Percentiles rank a stretch among this genome's conserved stretches.
These are phyloP conservation scores for Thamnaconus septentrionalis DNA, from an alignment of 2,113 vertebrate species.

Conservation along the genomic window DNA sequence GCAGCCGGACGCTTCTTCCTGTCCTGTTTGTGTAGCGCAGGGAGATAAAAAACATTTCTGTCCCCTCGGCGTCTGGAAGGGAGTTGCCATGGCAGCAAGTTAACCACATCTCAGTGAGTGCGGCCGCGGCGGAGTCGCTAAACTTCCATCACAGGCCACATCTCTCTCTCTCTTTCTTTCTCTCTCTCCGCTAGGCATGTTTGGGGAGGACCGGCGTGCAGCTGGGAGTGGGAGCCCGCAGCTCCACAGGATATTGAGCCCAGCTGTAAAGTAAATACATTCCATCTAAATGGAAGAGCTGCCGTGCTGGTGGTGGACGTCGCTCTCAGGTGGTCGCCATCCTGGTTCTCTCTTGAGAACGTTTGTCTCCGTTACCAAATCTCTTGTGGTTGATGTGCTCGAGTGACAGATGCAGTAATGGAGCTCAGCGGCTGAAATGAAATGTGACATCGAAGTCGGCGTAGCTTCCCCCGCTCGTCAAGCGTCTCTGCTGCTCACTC, in stretches of 20 bases:
- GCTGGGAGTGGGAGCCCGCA: conserved; percentile 29
- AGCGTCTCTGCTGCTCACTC: neutral
- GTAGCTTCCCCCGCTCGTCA: neutral
- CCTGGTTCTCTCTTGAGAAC: neutral
- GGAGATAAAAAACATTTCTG: conserved; percentile 86
- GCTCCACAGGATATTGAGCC: conserved; percentile 63
- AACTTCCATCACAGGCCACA: conserved; percentile 73
- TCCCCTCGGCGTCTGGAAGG: conserved; percentile 78
- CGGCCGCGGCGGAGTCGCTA: conserved; percentile 78
- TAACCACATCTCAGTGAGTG: conserved; percentile 85
- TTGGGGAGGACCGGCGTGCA: conserved; percentile 24
- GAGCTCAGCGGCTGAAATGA: conserved; percentile 11
- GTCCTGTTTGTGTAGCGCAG: conserved; percentile 84
- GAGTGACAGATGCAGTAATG: conserved; percentile 3
- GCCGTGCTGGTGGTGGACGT: conserved; percentile 8
- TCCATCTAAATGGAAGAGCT: conserved; percentile 26
- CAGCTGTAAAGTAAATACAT: conserved; percentile 60
- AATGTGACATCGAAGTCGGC: conserved; percentile 15
- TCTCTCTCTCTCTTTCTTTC: conserved; percentile 71
- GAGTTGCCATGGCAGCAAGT: conserved; percentile 85
- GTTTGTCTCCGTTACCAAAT: conserved; percentile 5
- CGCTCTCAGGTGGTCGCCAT: conserved; percentile 15
- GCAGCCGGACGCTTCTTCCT: conserved; percentile 79
- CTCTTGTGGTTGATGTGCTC: conserved; percentile 2
- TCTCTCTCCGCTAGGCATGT: conserved; percentile 70